Conservation (phyloP, 37 sponge, comb jelly and placozoan genomes). For the Haliclona indistincta region DNA sequence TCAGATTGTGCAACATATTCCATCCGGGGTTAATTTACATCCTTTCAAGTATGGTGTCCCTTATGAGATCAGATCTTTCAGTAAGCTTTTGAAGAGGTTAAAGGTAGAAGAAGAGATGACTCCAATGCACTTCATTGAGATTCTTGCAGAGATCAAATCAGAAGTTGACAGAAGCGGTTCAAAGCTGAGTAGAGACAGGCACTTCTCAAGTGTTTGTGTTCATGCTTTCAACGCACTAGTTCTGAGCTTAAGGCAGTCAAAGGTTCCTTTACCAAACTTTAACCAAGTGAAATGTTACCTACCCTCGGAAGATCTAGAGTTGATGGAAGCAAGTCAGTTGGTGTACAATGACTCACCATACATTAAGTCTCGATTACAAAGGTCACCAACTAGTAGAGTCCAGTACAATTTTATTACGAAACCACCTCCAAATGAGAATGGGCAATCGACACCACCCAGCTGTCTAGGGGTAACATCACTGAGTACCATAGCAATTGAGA, state of each 20-base stretch:
- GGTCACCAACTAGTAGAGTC: neutral
- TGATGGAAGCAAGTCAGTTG: constrained; percentile 9
- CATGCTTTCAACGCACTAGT: constrained; percentile 34
- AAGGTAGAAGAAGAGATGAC: neutral
- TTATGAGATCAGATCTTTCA: neutral
- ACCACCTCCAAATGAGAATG: constrained; percentile 18
- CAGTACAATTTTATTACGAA: neutral
- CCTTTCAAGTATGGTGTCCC: constrained; percentile 39
- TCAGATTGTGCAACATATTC: constrained; percentile 17
- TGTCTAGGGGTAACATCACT: constrained; percentile 42
- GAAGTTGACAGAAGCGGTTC: neutral
- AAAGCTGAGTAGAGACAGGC: neutral
- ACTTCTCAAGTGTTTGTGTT: constrained; percentile 11
- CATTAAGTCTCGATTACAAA: constrained; percentile 11
- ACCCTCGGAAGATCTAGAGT: constrained; percentile 20
- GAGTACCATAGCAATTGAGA: constrained; percentile 25
- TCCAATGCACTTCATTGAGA: constrained; percentile 10
- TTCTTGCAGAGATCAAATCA: constrained; percentile 12
- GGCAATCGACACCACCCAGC: constrained; percentile 19
- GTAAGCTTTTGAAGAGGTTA: neutral
- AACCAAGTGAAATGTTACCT: neutral
- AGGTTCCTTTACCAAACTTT: too few species aligned
- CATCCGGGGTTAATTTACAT: neutral
- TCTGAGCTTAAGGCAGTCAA: neutral
- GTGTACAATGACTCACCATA: constrained; percentile 47